phyloP scores from a whole-genome alignment of 1,140 invertebrate genomes.

The Chironomus tepperi region DNA sequence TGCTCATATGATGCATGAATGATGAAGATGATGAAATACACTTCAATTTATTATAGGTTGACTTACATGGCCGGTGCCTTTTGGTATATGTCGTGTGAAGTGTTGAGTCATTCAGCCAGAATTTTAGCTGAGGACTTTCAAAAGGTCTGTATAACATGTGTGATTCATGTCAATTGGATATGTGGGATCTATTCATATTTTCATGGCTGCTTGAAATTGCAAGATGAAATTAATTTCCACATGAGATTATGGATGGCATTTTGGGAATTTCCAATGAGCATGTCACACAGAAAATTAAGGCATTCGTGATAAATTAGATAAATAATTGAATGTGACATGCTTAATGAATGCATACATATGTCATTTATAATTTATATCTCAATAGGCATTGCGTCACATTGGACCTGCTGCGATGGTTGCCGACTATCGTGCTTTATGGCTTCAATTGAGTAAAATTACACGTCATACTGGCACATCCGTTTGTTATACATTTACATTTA shows the following conservation, averaged over 20 bases:
- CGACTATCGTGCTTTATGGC: slow-evolving; percentile 54
- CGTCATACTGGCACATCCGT: slow-evolving; percentile 51
- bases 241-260: too few relatives aligned
- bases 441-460: slow-evolving; percentile 52
- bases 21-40: too few relatives aligned
- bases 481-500: slow-evolving; percentile 52
- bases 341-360: not conserved
- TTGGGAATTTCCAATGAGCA: too few relatives aligned
- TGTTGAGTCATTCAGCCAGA: slow-evolving; percentile 49
- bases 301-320: too few relatives aligned
- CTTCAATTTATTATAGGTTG: slow-evolving; percentile 29
- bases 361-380: slow-evolving; percentile 25
- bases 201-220: not conserved
- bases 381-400: slow-evolving; percentile 49
- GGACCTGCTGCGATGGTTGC: slow-evolving; percentile 53
- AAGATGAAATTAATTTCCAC: too few relatives aligned
- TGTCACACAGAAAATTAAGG: too few relatives aligned
- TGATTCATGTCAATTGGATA: not conserved
- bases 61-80: slow-evolving; percentile 53
- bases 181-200: not conserved
- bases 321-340: too few relatives aligned
- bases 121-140: slow-evolving; percentile 55
- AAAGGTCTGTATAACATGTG: slow-evolving; percentile 35
- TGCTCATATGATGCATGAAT: too few relatives aligned
- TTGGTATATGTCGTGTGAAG: slow-evolving; percentile 53